A percentile compares a stretch with the other conserved stretches of the same genome.
phyloP scores from a whole-genome alignment of 2,113 vertebrate species.

The Centropus unirufus region DNA sequence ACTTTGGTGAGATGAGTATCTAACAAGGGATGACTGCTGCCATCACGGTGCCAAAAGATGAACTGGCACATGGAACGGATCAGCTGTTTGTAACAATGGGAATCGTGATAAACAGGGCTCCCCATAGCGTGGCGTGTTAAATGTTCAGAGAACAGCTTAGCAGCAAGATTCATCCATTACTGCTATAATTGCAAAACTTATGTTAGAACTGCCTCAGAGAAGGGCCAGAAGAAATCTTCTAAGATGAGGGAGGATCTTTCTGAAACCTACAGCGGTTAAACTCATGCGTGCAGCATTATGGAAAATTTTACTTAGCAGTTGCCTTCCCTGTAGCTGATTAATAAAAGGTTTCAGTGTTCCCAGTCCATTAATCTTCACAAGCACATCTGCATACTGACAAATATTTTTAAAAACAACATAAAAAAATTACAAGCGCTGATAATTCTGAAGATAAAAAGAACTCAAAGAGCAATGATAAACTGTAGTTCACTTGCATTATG shows the following conservation, averaged over 20 bases:
- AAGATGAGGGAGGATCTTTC: not conserved
- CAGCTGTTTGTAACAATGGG: not conserved
- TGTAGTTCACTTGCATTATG: not conserved
- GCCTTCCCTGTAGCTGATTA: conserved; percentile 36
- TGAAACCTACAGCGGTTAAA: not conserved
- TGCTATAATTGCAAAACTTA: not conserved
- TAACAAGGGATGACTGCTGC: not conserved
- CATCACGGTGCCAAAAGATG: not conserved
- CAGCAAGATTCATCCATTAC: not conserved
- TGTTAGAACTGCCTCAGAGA: not conserved
- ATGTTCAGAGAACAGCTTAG: not conserved
- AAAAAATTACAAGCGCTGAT: conserved; percentile 7
- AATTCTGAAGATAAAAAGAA: conserved; percentile 48
- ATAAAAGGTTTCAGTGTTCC: conserved; percentile 43
- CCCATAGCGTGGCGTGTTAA: not conserved
- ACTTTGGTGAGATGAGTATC: not conserved
- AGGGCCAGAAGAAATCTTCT: not conserved
- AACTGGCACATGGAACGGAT: not conserved
- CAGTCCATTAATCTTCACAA: conserved; percentile 45
- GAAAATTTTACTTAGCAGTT: conserved; percentile 29
- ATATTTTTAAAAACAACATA: conserved; percentile 25
- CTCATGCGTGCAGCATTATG: not conserved
- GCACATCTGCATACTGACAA: conserved; percentile 32
- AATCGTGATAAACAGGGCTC: not conserved
- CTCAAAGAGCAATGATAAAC: not conserved